Evolutionary conservation across 1,140 invertebrate genomes (phyloP), one percentile per base, ranked within the genome.

Genomic region (Aphelinus certus): DNA sequence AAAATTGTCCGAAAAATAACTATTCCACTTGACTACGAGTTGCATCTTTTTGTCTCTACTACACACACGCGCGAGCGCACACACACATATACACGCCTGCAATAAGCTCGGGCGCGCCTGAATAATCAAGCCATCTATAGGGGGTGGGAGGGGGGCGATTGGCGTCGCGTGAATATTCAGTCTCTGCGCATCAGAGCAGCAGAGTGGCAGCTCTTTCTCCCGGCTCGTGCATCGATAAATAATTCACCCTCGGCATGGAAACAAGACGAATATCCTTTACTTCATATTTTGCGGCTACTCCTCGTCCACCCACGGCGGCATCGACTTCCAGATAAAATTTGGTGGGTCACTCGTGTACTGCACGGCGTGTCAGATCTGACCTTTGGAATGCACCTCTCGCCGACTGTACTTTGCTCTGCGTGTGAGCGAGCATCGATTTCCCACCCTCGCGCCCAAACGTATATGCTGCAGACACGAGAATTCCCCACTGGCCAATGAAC

Each of bases 201-300:
- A 47, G 68, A 51, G 26, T 26, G 26, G 26, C 26, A 26, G 26
- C 26, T 26, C 26, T 26, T 26, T 26, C 26, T 26, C 26, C 26
- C 64, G 76, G 77, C 66, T 80, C 75, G 81, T 83, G 81, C 79
- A 81, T 82, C 72, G 71, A 77, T 79, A 77, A 83, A 81, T 76
- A 75, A 79, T 73, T 80, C 78, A 71, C 60, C 64, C 75, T 79
- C 77, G 79, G 58, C 64, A 76, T 74, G 67, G 67, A 79, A 79
- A 79, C 80, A 79, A 55, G 58, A 65, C 58, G 73, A 83, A 80
- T 80, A 69, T 26, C 26, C 26, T 26, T 26, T 81, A 66, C 65
- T 77, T 79, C 68, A 75, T 60, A 77, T 75, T 67, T 76, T 43
- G 26, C 51, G 56, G 5, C n/a, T 0, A 26, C 26, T 26, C 26